Conservation (phyloP, 2,888 invertebrate species). For the Actias luna region DNA sequence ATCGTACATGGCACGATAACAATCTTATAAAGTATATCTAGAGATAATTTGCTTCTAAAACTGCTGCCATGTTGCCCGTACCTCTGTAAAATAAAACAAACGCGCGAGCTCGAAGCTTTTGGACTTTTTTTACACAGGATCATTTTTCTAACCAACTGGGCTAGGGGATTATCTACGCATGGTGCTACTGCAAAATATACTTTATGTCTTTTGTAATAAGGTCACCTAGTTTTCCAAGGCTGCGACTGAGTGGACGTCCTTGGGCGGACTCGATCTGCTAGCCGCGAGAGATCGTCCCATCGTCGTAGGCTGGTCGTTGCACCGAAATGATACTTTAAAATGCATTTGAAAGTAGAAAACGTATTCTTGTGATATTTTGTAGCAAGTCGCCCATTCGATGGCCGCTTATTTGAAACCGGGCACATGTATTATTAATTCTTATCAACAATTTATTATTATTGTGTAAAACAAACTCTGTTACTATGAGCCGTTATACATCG, state of each 20-base stretch:
- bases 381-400: not conserved
- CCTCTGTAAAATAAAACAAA: constrained; percentile 76
- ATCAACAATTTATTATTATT: constrained; percentile 20
- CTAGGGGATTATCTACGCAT: constrained; percentile 59
- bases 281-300: constrained; percentile 77
- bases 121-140: constrained; percentile 79
- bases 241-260: constrained; percentile 75
- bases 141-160: constrained; percentile 76
- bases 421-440: constrained; percentile 19
- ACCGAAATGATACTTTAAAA: constrained; percentile 77
- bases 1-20: constrained; percentile 43
- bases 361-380: constrained; percentile 59
- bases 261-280: constrained; percentile 82
- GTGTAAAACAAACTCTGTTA: constrained; percentile 29
- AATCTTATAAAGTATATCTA: constrained; percentile 60
- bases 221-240: constrained; percentile 46
- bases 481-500: constrained; percentile 48
- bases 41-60: constrained; percentile 66
- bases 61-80: constrained; percentile 73
- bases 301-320: constrained; percentile 76
- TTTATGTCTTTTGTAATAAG: constrained; percentile 43
- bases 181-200: constrained; percentile 38
- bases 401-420: constrained; percentile 20
- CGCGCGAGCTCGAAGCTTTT: constrained; percentile 65
- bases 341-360: constrained; percentile 79